These are phyloP conservation scores for Aramus guarauna DNA, from an alignment of 2,113 vertebrate genomes.

Conservation along the genomic window DNA sequence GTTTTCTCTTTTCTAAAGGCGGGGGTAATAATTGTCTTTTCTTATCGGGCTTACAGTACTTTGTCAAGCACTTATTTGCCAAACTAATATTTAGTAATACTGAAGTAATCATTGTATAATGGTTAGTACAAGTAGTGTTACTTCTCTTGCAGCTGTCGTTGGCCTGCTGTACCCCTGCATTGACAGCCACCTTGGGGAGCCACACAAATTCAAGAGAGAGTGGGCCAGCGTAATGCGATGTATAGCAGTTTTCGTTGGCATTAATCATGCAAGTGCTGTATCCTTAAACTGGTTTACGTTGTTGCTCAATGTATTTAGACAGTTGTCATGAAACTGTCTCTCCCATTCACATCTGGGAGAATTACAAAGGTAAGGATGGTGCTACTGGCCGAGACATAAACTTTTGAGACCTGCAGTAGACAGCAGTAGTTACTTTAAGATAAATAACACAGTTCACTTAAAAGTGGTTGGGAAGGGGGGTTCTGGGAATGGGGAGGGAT, in stretches of 20 bases:
- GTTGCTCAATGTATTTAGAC: neutral
- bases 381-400: neutral
- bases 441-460: fast-evolving
- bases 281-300: conserved; percentile 49
- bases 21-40: neutral
- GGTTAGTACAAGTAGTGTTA: neutral
- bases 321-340: neutral
- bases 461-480: neutral
- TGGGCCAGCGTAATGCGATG: conserved; percentile 87
- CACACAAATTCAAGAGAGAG: conserved; percentile 84
- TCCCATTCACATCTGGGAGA: neutral
- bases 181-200: conserved; percentile 83
- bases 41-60: neutral
- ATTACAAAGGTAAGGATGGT: neutral
- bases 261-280: conserved; percentile 86
- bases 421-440: neutral
- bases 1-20: neutral
- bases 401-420: neutral
- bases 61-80: neutral
- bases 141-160: conserved; percentile 74
- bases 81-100: neutral
- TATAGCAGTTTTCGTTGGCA: conserved; percentile 82
- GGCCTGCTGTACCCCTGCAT: conserved; percentile 84
- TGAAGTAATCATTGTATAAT: neutral
- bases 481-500: fast-evolving